phyloP scores from a whole-genome alignment of 2,797 vertebrate genomes.

The Xenopus petersii region DNA sequence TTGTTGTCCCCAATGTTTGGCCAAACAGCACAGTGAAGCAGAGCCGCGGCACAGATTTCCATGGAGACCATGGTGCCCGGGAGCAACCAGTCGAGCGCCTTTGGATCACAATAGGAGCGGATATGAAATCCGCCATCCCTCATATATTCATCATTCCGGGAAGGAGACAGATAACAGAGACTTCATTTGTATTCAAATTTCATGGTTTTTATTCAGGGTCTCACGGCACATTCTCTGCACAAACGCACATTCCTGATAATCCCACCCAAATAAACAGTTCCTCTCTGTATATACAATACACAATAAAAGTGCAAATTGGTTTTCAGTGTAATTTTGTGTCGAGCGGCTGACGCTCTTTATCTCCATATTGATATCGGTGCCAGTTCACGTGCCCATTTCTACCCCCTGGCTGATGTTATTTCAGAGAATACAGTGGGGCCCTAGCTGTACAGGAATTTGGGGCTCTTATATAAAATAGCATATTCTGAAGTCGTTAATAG shows the following conservation, averaged over 20 bases:
- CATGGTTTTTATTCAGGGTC: slow-evolving; percentile 66
- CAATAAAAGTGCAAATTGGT: slow-evolving; percentile 69
- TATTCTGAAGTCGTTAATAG: too few relatives aligned
- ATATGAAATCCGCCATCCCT: background rate
- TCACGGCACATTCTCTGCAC: slow-evolving; percentile 65
- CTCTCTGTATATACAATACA: slow-evolving; percentile 54
- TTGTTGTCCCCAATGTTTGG: too few relatives aligned
- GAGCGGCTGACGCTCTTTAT: background rate
- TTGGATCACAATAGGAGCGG: background rate
- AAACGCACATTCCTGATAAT: slow-evolving; percentile 59
- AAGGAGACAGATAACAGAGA: background rate
- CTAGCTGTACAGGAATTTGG: too few relatives aligned
- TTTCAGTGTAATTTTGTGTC: background rate
- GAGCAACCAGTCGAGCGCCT: too few relatives aligned
- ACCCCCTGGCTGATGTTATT: too few relatives aligned
- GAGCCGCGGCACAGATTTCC: too few relatives aligned
- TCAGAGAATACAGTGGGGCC: too few relatives aligned
- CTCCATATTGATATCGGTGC: too few relatives aligned
- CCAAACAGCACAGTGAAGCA: too few relatives aligned
- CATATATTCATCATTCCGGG: background rate
- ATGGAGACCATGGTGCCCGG: too few relatives aligned
- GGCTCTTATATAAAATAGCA: too few relatives aligned
- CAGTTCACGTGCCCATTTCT: too few relatives aligned
- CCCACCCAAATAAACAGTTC: slow-evolving; percentile 64
- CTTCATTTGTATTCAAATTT: slow-evolving; percentile 69